phyloP scores from a whole-genome alignment of 2,888 invertebrate genomes.

The Mythimna loreyi region DNA sequence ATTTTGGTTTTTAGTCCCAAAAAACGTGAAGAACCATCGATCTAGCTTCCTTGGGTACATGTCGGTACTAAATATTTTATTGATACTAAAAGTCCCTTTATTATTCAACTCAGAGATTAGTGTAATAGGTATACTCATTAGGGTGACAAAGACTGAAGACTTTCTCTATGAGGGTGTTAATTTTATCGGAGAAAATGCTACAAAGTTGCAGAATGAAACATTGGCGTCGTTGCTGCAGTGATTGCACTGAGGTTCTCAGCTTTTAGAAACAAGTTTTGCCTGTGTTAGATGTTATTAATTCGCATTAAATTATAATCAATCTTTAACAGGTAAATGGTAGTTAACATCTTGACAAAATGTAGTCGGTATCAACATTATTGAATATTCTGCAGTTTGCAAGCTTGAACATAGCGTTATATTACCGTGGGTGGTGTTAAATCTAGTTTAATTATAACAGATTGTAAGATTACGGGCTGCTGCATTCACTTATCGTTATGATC shows the following conservation, averaged over 20 bases:
- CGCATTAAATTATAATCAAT: conserved; percentile 34
- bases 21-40: conserved; percentile 82
- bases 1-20: conserved; percentile 72
- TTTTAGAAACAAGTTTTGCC: conserved; percentile 33
- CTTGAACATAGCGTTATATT: not conserved
- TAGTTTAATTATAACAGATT: conserved; percentile 28
- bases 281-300: conserved; percentile 25
- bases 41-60: conserved; percentile 79
- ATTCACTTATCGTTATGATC: conserved; percentile 13
- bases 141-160: conserved; percentile 78
- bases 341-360: conserved; percentile 37
- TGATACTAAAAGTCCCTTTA: conserved; percentile 86
- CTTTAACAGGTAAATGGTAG: conserved; percentile 25
- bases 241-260: conserved; percentile 15
- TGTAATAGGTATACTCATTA: conserved; percentile 87
- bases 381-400: conserved; percentile 14
- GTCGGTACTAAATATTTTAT: conserved; percentile 89
- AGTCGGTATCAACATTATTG: conserved; percentile 4
- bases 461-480: conserved; percentile 1
- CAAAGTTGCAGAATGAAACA: conserved; percentile 56
- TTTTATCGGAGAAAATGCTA: conserved; percentile 50
- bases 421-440: conserved; percentile 25
- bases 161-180: conserved; percentile 66
- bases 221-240: conserved; percentile 4
- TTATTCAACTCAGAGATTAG: conserved; percentile 85